Base-by-base conservation (phyloP, 2,797 vertebrate genomes). In the Smutsia temminckii region DNA sequence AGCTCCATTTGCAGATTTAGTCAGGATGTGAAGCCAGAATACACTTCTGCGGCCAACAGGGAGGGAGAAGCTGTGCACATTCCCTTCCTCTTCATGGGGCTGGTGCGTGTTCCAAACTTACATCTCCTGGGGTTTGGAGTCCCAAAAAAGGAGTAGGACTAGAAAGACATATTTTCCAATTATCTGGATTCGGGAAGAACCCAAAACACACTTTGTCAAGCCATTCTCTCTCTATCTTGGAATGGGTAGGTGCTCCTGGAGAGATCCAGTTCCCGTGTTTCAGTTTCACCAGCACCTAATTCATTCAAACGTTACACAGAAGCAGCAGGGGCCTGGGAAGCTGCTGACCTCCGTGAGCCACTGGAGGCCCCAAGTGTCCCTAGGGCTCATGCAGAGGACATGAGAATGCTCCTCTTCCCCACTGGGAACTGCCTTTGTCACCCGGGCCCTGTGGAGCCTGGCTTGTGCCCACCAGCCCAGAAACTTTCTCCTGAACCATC, bases 341-440 rank as follows among this genome's bases (percentile, higher is more conserved):
- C 77, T 59, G 23, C 59, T 7, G 3, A 66, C 5, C 4, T 61
- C 37, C 3, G 0, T 5, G 27, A 51, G 78, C 51, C 20, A 4
- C 8, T 0, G 0, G 27, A 29, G 25, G 32, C 74, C 61, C 71
- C 34, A 14, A 4, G 34, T 6, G 34, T 55, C 49, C 51, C 83
- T 1, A 0, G 16, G 40, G 17, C 59, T 55, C 51, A 1, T 0
- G 5, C 2, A 5, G 18, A 49, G 29, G 57, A 42, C 2, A 0
- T 1, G 16, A 46, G 12, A 23, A 13, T 27, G 25, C 13, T 51
- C 8, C 5, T 55, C 34, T 27, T 8, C 11, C 57, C 8, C 0
- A 0, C 16, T 37, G 0, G 0, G 71, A 13, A 10, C 68, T 27
- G 42, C 29, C 21, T 23, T 3, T 34, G 20, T 46, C 61, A 40